Evolutionary conservation across 2,113 vertebrate genomes (phyloP).

Genomic region (Corythoichthys intestinalis): DNA sequence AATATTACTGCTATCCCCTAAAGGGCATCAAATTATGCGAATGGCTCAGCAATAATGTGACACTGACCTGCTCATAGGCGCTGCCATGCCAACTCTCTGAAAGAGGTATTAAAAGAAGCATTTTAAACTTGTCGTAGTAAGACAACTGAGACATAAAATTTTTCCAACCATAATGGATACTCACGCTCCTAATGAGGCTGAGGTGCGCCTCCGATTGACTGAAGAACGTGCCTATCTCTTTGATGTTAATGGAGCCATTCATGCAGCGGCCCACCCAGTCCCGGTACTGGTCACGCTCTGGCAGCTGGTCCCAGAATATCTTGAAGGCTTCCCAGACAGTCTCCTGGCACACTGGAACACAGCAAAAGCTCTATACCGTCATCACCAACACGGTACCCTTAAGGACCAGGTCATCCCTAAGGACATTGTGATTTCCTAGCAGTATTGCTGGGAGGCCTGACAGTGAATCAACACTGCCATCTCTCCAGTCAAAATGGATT

Average conservation of each 20-base stretch:
- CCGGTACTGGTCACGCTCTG: constrained; percentile 80
- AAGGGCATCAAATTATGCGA: background rate
- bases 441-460: background rate
- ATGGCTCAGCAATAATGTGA: background rate
- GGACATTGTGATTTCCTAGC: background rate
- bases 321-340: constrained; percentile 95
- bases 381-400: background rate
- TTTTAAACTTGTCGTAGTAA: background rate
- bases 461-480: too few species aligned
- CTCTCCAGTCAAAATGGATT: too few species aligned
- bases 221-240: constrained; percentile 85
- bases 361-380: background rate
- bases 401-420: background rate
- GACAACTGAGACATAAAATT: too few species aligned
- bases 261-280: constrained; percentile 83
- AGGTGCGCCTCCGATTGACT: constrained; percentile 86
- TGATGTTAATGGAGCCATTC: constrained; percentile 70
- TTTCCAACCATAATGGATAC: constrained; percentile 5
- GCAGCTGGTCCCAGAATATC: constrained; percentile 92
- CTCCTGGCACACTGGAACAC: constrained; percentile 89
- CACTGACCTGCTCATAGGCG: constrained; percentile 54
- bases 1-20: background rate
- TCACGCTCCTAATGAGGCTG: constrained; percentile 78
- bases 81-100: constrained; percentile 55
- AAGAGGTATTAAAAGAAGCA: constrained; percentile 29